Evolutionary conservation across 2,888 invertebrate genomes (phyloP).

Genomic region (Mellilla xanthometata): DNA sequence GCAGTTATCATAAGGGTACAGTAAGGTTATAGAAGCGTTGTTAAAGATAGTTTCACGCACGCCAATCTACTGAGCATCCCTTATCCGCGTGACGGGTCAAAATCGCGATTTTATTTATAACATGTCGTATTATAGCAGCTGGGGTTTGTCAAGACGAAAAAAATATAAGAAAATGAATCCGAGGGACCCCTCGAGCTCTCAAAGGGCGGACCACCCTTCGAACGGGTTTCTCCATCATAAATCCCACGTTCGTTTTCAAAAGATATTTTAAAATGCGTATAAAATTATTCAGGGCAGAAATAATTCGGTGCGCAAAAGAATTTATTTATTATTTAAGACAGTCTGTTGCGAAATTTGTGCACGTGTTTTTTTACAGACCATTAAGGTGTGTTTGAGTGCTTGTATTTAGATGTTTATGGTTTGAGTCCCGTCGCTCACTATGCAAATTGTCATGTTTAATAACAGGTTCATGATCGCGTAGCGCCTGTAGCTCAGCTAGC

Average conservation of each 20-base stretch:
- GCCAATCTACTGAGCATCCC: slow-evolving; percentile 64
- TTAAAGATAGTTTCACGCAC: slow-evolving; percentile 23
- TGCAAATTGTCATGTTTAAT: slow-evolving; percentile 1
- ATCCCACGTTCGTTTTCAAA: slow-evolving; percentile 79
- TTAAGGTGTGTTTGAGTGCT: slow-evolving; percentile 28
- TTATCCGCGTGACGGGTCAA: slow-evolving; percentile 77
- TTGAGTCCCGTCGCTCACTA: slow-evolving; percentile 14
- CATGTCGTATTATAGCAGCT: slow-evolving; percentile 76
- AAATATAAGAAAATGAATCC: slow-evolving; percentile 73
- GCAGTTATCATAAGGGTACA: slow-evolving; percentile 1
- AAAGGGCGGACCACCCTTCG: slow-evolving; percentile 69
- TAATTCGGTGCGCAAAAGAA: slow-evolving; percentile 66
- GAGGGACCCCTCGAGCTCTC: slow-evolving; percentile 53
- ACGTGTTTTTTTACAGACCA: slow-evolving; percentile 54
- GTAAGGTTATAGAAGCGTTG: not conserved
- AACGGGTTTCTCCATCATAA: slow-evolving; percentile 77
- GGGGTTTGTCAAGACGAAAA: slow-evolving; percentile 78
- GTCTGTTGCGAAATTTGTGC: slow-evolving; percentile 54
- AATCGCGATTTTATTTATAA: slow-evolving; percentile 82
- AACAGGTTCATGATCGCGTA: not conserved
- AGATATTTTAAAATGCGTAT: slow-evolving; percentile 81
- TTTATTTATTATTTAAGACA: slow-evolving; percentile 62
- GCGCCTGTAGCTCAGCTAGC: too few relatives aligned
- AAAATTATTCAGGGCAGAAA: slow-evolving; percentile 80
- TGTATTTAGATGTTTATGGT: slow-evolving; percentile 24